Base-by-base conservation (phyloP, 2,888 invertebrate genomes). In the Sarcophaga variegata region DNA sequence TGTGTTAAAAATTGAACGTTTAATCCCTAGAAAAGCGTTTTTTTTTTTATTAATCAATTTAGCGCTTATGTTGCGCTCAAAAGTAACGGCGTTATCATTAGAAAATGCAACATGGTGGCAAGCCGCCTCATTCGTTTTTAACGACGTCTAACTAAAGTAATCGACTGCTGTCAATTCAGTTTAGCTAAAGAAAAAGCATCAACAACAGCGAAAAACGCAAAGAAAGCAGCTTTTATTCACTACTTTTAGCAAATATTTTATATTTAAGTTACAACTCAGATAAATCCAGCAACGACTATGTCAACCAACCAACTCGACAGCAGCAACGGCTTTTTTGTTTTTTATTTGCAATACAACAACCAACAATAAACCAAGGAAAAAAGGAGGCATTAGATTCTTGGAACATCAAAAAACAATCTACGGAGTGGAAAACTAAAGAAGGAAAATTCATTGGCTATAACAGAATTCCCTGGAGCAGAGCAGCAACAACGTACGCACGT, bases 161-260 rank as follows among this genome's bases (percentile, higher is more conserved):
- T 8, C 67, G 20, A 17, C 60, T 67, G 12, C 12, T 27, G 47
- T 14, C 59, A 70, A 1, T 64, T 66, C 1, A 11, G 47, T 22
- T 22, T 22, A 22, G 22, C 22, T 22, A 22, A 90, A 89, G 91
- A 88, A 91, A 86, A 54, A 84, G 81, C 60, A 89, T 90, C 91
- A 91, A 91, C 89, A 90, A 89, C 90, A 92, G 91, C 91, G 92
- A 91, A 92, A 81, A 91, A 91, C 92, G 92, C 92, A 92, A 92
- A 91, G 91, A 93, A 92, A 92, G 93, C 93, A 93, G 93, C 93
- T 93, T 93, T 93, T 92, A 93, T 93, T 93, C 94, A 95, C 93
- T 94, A 95, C 87, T 94, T 94, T 93, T 94, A 94, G 95, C 94
- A 94, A 93, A 92, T 95, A 95, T 95, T 95, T 95, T 92, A 37